Evolutionary conservation across 2,888 invertebrate species (phyloP), one percentile per base, ranked within the genome.

Genomic region (Synanthedon vespiformis): DNA sequence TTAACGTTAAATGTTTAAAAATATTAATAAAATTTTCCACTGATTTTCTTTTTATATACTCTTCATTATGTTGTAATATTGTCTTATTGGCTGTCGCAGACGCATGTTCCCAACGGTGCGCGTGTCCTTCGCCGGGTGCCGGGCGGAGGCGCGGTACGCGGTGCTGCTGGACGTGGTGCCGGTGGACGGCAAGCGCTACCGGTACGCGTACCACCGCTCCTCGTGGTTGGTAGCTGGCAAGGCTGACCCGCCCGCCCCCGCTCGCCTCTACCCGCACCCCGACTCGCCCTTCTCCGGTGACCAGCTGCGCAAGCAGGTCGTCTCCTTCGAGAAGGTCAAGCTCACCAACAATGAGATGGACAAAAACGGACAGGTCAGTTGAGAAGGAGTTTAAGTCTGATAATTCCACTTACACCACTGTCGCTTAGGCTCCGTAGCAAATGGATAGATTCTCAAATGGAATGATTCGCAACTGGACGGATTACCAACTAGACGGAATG

Each of bases 171-270:
- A 99, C 89, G 96, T 98, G 72, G 95, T 98, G 58, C 97, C 98
- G 56, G 96, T 98, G 72, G 98, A 99, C 89, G 95, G 95, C 85
- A 96, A 98, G 86, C 91, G 98, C 54, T 97, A 97, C 88, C 93
- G 97, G 59, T 99, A 99, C 90, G 98, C 98, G 61, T 99, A 99
- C 89, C 98, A 98, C 89, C 93, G 97, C 70, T 97, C 97, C 61
- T 97, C 97, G 52, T 99, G 98, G 98, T 90, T 98, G 72, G 97
- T 98, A 63, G 98, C 98, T 27, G 98, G 98, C 60, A 98, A 99
- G 86, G 98, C 98, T 48, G 98, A 99, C 89, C 98, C 97, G 12
- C 97, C 98, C 68, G 93, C 96, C 40, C 97, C 97, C 57, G 93
- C 95, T 59, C 90, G 98, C 60, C 92, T 98, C 71, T 97, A 97